Conservation (phyloP, 64 coral and sea anemone species). For the Montipora efflorescens region DNA sequence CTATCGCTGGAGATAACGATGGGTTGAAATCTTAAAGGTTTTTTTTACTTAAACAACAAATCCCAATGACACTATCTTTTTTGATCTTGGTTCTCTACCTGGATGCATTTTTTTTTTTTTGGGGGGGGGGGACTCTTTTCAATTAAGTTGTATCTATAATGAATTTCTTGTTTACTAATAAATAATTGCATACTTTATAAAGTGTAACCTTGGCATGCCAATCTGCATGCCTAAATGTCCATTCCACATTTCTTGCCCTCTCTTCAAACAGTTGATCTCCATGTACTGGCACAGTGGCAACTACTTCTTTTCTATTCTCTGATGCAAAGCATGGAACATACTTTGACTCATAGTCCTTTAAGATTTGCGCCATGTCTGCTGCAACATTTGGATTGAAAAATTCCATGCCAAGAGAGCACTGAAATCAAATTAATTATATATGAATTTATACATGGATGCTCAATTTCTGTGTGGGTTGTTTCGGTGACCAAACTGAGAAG, state of each 20-base stretch:
- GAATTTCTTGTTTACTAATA: not conserved
- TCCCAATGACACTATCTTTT: too few relatives aligned
- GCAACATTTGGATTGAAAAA: constrained; percentile 51
- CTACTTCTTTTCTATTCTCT: constrained; percentile 2
- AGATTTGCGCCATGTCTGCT: constrained; percentile 39
- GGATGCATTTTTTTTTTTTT: too few relatives aligned
- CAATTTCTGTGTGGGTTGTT: too few relatives aligned
- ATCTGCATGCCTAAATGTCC: constrained; percentile 52
- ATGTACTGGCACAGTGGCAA: constrained; percentile 49
- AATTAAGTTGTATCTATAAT: not conserved
- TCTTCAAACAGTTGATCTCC: constrained; percentile 72
- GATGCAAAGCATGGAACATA: constrained; percentile 48
- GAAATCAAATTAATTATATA: not conserved
- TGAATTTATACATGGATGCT: not conserved
- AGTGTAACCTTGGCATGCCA: constrained; percentile 67
- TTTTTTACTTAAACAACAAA: too few relatives aligned
- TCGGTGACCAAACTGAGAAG: too few relatives aligned
- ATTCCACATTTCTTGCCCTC: constrained; percentile 51
- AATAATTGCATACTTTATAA: constrained; percentile 37
- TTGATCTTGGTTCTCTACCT: too few relatives aligned
- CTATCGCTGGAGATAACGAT: too few relatives aligned
- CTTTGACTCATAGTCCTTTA: constrained; percentile 10
- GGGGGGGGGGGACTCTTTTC: too few relatives aligned
- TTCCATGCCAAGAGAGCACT: constrained; percentile 60
- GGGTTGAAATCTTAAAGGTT: too few relatives aligned